Base-by-base conservation (phyloP, 2,797 vertebrate species). In the Falco biarmicus region DNA sequence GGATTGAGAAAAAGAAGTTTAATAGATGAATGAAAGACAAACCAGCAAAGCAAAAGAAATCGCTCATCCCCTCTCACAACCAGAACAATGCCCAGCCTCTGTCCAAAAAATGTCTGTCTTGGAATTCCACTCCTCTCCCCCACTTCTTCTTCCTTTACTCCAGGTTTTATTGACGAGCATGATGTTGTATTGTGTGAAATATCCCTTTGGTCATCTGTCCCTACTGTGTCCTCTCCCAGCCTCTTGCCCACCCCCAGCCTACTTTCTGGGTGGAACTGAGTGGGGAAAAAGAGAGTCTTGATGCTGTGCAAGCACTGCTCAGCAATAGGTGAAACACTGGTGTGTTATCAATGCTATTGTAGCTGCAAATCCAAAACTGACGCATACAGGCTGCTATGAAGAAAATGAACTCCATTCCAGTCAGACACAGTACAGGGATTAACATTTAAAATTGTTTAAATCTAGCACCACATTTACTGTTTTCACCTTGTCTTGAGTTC, bases 161-260 rank as follows among this genome's bases (percentile, higher is more conserved):
- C 28, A 56, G 19, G 4, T 75, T 57, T 74, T 82, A 32, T 61
- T 78, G n/a, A 4, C 34, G 5, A 77, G 29, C 4, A 4, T 51
- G 20, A 25, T 8, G 0, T 17, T 65, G 9, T 8, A 13, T 29
- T 5, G 6, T 1, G 0, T 34, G 24, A 78, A 73, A 70, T 32
- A 84, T 29, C 5, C 7, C 5, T 57, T 85, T 39, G 12, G 8
- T 66, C n/a, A 63, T 3, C 39, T 81, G 31, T 61, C 26, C 20
- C 21, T 39, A 6, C 7, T 64, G 43, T 47, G 24, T 37, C 19
- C 8, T 51, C 26, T 90, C 32, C 16, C 34, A 60, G 24, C 4
- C 20, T 76, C 65, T 66, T 39, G 5, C 12, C 48, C 41, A 31
- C 1, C 3, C 4, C 2, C 29, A 8, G 16, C 15, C 25, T 61